A percentile compares a stretch with the other conserved stretches of the same genome.
Evolutionary conservation across 2,888 invertebrate genomes (phyloP).

Genomic region (Drosophila monieri): DNA sequence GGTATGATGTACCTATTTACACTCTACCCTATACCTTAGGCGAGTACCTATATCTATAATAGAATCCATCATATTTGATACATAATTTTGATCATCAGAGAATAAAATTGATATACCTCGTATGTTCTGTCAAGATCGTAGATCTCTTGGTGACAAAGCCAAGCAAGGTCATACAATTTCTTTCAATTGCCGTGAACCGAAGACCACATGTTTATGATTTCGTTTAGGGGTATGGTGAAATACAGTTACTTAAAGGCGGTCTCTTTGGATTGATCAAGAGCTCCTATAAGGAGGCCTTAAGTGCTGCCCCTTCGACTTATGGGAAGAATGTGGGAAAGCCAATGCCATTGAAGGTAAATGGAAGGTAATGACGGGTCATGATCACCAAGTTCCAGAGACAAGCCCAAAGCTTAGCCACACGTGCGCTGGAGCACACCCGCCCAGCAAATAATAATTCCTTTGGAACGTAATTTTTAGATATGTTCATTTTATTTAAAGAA

Average conservation of each 20-base stretch:
- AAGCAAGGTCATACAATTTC: slow-evolving; percentile 1
- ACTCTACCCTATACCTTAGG: not conserved
- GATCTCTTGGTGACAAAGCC: not conserved
- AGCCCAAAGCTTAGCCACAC: not conserved
- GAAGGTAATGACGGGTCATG: slow-evolving; percentile 13
- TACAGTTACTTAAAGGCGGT: slow-evolving; percentile 40
- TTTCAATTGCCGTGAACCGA: slow-evolving; percentile 13
- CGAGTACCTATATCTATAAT: not conserved
- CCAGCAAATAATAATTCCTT: slow-evolving; percentile 16
- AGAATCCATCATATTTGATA: not conserved
- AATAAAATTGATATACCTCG: not conserved
- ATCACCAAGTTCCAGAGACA: not conserved
- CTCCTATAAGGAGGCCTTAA: not conserved
- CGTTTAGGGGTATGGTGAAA: slow-evolving; percentile 2
- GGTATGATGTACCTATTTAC: too few relatives aligned
- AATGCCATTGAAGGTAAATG: slow-evolving; percentile 34
- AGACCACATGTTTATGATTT: not conserved
- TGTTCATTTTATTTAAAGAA: slow-evolving; percentile 79
- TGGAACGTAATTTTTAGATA: slow-evolving; percentile 63
- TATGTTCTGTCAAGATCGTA: not conserved
- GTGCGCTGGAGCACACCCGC: not conserved
- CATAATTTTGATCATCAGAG: not conserved
- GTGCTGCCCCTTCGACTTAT: not conserved
- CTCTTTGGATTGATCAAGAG: slow-evolving; percentile 48
- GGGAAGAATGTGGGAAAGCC: slow-evolving; percentile 20